phyloP scores from a whole-genome alignment of 2,113 vertebrate genomes.

The Bos indicus region DNA sequence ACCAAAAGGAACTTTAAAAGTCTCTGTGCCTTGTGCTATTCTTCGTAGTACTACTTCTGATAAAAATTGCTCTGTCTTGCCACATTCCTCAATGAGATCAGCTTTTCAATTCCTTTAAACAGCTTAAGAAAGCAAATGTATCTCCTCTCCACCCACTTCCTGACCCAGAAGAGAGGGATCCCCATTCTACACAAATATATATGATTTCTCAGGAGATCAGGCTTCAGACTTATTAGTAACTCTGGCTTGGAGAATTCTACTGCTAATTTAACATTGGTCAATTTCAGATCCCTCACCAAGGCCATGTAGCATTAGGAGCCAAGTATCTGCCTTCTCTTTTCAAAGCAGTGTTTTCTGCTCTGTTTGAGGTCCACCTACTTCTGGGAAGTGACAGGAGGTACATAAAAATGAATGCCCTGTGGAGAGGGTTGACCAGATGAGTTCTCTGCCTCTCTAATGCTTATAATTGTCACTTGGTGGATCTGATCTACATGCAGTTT shows the following conservation, averaged over 20 bases:
- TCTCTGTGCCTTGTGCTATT: not conserved
- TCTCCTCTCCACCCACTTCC: not conserved
- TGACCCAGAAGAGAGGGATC: not conserved
- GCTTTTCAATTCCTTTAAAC: not conserved
- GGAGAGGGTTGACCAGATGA: not conserved
- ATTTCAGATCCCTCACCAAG: not conserved
- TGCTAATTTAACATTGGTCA: not conserved
- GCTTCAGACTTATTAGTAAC: not conserved
- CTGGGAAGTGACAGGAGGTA: not conserved
- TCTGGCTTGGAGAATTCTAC: not conserved
- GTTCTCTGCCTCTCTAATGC: conserved; percentile 13
- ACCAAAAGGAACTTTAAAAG: not conserved
- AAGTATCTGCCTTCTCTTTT: not conserved
- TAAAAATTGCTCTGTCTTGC: too few relatives aligned
- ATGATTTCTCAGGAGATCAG: not conserved
- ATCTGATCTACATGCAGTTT: not conserved
- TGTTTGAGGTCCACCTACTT: not conserved
- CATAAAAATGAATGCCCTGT: not conserved
- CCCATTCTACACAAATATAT: not conserved
- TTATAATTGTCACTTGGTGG: not conserved
- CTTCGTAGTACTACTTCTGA: not conserved
- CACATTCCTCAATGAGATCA: not conserved
- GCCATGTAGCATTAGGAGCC: not conserved
- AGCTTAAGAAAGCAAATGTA: not conserved
- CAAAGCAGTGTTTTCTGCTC: not conserved